These are phyloP conservation scores for Heliocidaris tuberculata DNA, from an alignment of 35 echinoderm and acorn worm species.

Conservation along the genomic window DNA sequence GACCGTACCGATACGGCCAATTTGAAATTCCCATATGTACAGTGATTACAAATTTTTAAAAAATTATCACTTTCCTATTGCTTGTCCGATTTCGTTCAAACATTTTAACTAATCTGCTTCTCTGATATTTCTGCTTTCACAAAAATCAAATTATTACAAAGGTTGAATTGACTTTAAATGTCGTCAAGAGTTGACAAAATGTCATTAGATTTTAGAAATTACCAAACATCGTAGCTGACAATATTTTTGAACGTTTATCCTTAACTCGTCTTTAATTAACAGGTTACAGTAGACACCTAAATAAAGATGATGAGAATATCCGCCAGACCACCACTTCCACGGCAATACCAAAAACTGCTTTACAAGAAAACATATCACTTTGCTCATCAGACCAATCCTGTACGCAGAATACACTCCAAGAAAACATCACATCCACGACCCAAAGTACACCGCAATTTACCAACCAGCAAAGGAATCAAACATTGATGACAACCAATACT, in stretches of 20 bases:
- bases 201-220: not conserved
- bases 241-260: not conserved
- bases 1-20: too few relatives aligned
- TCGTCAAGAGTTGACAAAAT: not conserved
- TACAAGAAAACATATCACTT: not conserved
- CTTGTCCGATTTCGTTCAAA: too few relatives aligned
- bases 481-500: not conserved
- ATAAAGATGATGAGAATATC: not conserved
- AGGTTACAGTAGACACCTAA: not conserved
- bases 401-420: not conserved
- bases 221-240: not conserved
- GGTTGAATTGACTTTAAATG: too few relatives aligned
- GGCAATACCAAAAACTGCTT: not conserved
- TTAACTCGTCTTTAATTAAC: not conserved
- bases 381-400: not conserved
- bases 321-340: not conserved
- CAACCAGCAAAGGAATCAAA: not conserved
- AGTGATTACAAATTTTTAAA: too few relatives aligned
- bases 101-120: too few relatives aligned
- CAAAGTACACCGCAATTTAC: not conserved
- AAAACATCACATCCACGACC: not conserved
- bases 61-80: too few relatives aligned
- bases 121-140: too few relatives aligned
- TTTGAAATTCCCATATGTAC: too few relatives aligned
- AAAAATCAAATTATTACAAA: too few relatives aligned